Evolutionary conservation across 2,797 vertebrate species (phyloP).

Genomic region (Microctenopoma lineatum): DNA sequence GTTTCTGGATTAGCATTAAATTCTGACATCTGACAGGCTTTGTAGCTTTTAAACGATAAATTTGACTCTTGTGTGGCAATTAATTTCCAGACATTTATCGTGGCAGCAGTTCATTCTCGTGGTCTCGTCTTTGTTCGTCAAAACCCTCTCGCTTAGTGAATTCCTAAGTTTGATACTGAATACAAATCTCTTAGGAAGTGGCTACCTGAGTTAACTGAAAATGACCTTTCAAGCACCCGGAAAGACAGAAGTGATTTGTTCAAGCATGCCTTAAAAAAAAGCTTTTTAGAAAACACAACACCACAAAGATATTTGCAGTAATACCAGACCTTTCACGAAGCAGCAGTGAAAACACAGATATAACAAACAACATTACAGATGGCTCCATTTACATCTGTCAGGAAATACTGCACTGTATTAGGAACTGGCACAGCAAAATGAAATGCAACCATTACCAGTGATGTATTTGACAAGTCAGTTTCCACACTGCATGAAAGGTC

Average conservation of each 20-base stretch:
- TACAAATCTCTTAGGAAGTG: conserved; percentile 1
- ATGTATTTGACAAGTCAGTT: conserved; percentile 7
- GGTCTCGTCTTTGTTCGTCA: conserved; percentile 28
- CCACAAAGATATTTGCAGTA: neutral
- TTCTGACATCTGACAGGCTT: conserved; percentile 13
- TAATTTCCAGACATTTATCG: conserved; percentile 11
- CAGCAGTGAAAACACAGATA: neutral
- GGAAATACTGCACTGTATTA: neutral
- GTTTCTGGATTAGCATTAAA: conserved; percentile 36
- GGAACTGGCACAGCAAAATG: conserved; percentile 6
- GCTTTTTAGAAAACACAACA: neutral
- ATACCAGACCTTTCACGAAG: neutral
- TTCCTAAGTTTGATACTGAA: conserved; percentile 12
- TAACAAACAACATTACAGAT: conserved; percentile 1
- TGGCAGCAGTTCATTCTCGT: conserved; percentile 13
- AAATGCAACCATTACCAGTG: conserved; percentile 11
- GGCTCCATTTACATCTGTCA: conserved; percentile 7
- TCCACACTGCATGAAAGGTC: neutral
- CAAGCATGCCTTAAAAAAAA: neutral
- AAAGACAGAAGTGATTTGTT: neutral
- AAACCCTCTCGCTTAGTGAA: conserved; percentile 4
- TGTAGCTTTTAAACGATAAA: conserved; percentile 10
- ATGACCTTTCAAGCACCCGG: conserved; percentile 1
- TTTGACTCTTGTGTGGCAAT: conserved; percentile 19
- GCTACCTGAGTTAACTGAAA: neutral